Evolutionary conservation across 2,888 invertebrate genomes (phyloP).

Genomic region (Hydrotaea cyrtoneurina): DNA sequence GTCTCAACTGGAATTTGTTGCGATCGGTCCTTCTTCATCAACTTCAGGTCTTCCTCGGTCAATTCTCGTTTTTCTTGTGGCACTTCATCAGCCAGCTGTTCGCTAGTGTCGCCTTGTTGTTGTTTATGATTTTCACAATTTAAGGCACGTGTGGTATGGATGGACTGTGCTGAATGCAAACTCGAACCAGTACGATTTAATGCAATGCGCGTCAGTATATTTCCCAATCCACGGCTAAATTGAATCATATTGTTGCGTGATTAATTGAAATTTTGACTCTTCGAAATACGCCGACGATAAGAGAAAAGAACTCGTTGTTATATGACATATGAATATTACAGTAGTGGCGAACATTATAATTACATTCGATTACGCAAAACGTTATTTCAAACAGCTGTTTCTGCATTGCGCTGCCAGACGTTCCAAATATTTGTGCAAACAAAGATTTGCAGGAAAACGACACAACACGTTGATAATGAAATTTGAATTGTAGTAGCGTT

Average conservation of each 20-base stretch:
- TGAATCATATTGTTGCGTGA: conserved; percentile 60
- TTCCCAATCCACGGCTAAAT: conserved; percentile 57
- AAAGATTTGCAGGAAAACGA: too few species aligned
- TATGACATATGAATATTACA: background rate
- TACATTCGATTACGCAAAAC: too few species aligned
- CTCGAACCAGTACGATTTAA: conserved; percentile 35
- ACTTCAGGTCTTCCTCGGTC: conserved; percentile 68
- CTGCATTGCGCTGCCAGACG: too few species aligned
- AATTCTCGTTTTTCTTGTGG: conserved; percentile 56
- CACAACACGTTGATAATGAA: too few species aligned
- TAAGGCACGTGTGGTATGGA: conserved; percentile 44
- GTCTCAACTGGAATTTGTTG: conserved; percentile 88
- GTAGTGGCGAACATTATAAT: too few species aligned
- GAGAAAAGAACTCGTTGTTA: background rate
- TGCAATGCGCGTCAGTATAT: conserved; percentile 56
- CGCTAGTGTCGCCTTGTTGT: conserved; percentile 1
- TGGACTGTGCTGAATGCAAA: background rate
- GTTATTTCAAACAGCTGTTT: too few species aligned
- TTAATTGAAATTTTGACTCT: conserved; percentile 1
- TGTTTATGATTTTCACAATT: conserved; percentile 36
- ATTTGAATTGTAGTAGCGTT: too few species aligned
- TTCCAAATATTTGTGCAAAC: too few species aligned
- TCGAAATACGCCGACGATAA: background rate
- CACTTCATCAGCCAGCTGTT: conserved; percentile 4
- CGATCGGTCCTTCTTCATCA: conserved; percentile 84